Base-by-base conservation (phyloP, 2,113 vertebrate genomes). In the Alouatta palliata region DNA sequence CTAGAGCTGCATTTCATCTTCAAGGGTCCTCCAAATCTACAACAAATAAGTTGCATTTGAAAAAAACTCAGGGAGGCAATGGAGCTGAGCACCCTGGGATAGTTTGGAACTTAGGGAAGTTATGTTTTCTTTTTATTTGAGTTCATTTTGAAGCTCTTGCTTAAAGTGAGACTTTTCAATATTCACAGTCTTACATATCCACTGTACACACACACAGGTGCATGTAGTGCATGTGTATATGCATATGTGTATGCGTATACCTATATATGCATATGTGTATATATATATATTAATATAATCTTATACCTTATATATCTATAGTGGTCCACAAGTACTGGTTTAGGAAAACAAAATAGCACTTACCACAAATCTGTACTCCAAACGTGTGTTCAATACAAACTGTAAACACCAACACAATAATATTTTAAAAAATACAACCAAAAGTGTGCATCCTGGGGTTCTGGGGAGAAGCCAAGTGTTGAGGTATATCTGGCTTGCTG, bases 341-440 rank as follows among this genome's bases (percentile, higher is more conserved):
- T 71, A 83, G 83, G 30, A 58, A 94, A 95, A 94, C 52, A 94
- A 84, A 97, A 58, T 3, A 81, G 16, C 58, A 79, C 21, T 68
- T 89, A 45, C 10, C 21, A 84, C 49, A 86, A 94, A 87, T 87
- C 64, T 49, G 16, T 90, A 43, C 58, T 89, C 47, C 61, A 84
- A 97, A 88, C 86, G 70, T 79, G 45, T 91, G 35, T 52, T 92
- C 37, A 77, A 92, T 77, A 87, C 14, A 91, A 96, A 88, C 76
- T 96, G 87, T 92, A 96, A 96, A 97, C 94, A 96, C 94, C 97
- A 98, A 94, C 56, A 91, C 52, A 94, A 92, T 92, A 87, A 81
- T 68, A 85, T 94, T 70, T 95, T 93, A 0, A 43, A 88, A 92
- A 90, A 87, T 82, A 56, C 20, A 97, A 73, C 45, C 90, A 93